Evolutionary conservation across 2,888 invertebrate genomes (phyloP).

Genomic region (Baccha elongata): DNA sequence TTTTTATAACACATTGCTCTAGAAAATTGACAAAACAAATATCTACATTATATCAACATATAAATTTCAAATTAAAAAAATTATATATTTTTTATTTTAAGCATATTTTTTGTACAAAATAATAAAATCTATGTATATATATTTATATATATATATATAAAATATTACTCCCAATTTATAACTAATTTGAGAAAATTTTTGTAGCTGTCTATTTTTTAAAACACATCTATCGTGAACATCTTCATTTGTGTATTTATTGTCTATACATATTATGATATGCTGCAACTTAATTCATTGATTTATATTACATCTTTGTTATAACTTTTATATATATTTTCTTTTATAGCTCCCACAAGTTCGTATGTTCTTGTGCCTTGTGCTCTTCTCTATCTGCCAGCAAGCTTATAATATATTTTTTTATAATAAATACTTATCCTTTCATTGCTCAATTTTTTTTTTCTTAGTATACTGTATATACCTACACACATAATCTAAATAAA

Average conservation of each 20-base stretch:
- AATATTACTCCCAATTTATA: background rate
- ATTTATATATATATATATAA: conserved; percentile 1
- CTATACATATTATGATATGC: conserved; percentile 8
- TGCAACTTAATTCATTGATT: conserved; percentile 3
- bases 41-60: too few species aligned
- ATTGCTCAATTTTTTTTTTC: conserved; percentile 5
- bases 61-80: too few species aligned
- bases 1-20: too few species aligned
- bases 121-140: background rate
- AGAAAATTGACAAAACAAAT: too few species aligned
- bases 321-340: conserved; percentile 8
- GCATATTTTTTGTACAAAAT: background rate
- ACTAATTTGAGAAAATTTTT: too few species aligned
- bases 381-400: conserved; percentile 34
- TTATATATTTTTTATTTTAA: background rate
- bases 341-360: conserved; percentile 30
- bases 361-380: conserved; percentile 1
- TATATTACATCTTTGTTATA: background rate
- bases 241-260: background rate
- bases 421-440: conserved; percentile 1
- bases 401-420: conserved; percentile 6
- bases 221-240: background rate
- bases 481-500: background rate
- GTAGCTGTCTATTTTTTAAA: too few species aligned
- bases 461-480: conserved; percentile 16